Evolutionary conservation across 1,140 invertebrate genomes (phyloP).

Genomic region (Schlechtendalia chinensis): DNA sequence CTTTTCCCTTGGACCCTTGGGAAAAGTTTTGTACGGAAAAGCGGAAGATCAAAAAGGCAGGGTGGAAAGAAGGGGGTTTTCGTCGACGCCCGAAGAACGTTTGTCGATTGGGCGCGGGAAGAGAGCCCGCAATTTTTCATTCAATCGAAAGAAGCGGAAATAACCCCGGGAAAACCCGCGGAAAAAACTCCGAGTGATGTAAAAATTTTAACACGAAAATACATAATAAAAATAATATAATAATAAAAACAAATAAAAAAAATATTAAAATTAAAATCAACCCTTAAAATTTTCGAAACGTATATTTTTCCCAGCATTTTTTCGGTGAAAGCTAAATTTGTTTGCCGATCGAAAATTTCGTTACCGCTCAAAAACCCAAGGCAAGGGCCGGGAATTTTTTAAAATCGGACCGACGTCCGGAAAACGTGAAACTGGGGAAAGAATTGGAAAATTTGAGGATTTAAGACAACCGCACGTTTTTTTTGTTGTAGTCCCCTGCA

Average conservation of each 20-base stretch:
- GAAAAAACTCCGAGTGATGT: conserved; percentile 90
- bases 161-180: conserved; percentile 93
- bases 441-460: conserved; percentile 94
- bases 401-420: conserved; percentile 91
- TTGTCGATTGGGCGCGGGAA: conserved; percentile 91
- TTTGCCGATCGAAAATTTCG: conserved; percentile 92
- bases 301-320: conserved; percentile 72
- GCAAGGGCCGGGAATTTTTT: conserved; percentile 94
- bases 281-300: no score
- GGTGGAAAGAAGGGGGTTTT: conserved; percentile 80
- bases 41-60: conserved; percentile 92
- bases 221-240: no score
- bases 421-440: conserved; percentile 90
- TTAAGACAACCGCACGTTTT: conserved; percentile 87
- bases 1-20: conserved; percentile 93
- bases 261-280: no score
- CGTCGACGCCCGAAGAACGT: conserved; percentile 85
- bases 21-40: conserved; percentile 92
- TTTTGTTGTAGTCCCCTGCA: conserved; percentile 89
- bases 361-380: conserved; percentile 88
- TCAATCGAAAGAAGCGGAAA: conserved; percentile 88
- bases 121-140: conserved; percentile 92
- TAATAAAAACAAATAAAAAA: no score
- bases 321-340: conserved; percentile 92
- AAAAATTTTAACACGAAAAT: conserved; percentile 44